Percentiles rank a stretch among this genome's conserved stretches.
These are phyloP conservation scores for Atethmia centrago DNA, from an alignment of 2,888 invertebrate species.

Conservation along the genomic window DNA sequence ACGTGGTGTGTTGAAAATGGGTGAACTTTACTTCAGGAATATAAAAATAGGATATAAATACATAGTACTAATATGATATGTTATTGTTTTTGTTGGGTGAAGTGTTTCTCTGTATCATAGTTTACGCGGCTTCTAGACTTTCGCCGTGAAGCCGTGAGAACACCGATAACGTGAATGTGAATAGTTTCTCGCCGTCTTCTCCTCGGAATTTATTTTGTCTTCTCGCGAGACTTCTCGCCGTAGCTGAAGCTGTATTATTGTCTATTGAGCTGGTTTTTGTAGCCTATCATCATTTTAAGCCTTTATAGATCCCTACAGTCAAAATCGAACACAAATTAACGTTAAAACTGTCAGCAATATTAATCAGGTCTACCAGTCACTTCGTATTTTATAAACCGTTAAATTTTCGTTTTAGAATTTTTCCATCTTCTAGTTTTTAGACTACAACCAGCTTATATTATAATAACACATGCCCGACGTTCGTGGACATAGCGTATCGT, in stretches of 20 bases:
- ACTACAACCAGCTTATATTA: neutral
- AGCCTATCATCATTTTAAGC: no score
- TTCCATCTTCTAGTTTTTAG: neutral
- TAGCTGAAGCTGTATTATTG: no score
- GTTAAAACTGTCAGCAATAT: neutral
- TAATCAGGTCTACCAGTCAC: neutral
- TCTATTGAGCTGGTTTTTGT: no score
- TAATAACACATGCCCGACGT: neutral
- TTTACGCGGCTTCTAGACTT: no score
- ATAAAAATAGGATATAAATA: neutral
- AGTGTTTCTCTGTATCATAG: no score
- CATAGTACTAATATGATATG: neutral
- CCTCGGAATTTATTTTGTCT: no score
- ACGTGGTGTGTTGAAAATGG: constrained; percentile 18
- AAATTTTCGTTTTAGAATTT: neutral
- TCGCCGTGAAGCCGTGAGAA: no score
- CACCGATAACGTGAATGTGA: no score
- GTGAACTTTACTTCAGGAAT: constrained; percentile 5
- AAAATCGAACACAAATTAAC: no score
- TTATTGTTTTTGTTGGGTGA: neutral
- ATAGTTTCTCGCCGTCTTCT: no score
- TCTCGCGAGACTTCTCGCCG: no score
- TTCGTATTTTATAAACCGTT: neutral
- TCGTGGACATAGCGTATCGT: constrained; percentile 26
- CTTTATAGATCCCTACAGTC: no score